Base-by-base conservation (phyloP, 2,888 invertebrate genomes). In the Pandemis corylana region DNA sequence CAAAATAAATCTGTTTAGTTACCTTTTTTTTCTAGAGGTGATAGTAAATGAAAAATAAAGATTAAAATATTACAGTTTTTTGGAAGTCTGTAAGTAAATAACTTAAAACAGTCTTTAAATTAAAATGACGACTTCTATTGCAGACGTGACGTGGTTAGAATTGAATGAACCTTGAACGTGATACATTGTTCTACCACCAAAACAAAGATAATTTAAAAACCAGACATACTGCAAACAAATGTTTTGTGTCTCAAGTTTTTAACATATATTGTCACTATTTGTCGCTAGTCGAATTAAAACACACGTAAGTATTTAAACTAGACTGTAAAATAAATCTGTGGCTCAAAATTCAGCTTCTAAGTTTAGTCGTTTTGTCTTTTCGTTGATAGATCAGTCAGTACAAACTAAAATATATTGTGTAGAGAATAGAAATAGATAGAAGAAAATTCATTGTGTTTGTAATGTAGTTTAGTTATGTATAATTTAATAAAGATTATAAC, bases 141-240 rank as follows among this genome's bases (percentile, higher is more conserved):
- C 53, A 53, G 53, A n/a, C n/a, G 7, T 15, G 53, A 53, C 53
- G 15, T 10, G 42, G 44, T 44, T 44, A 64, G 15, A 44, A 44
- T 64, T n/a, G n/a, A n/a, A n/a, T 10, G 28, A 28, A 42, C 62
- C 6, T n/a, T 42, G n/a, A 53, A 53, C n/a, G 53, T 53, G 15
- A n/a, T 53, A 51, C 56, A 72, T 72, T 68, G 72, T 72, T 46
- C 71, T 44, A 44, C 20, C 63, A 41, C 44, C 49, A 59, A 71
- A 72, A 28, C 72, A 72, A 68, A 63, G 62, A 72, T 72, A 72
- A 68, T 53, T 63, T 28, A 53, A 46, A 72, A 63, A 56, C 68
- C 42, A 36, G 51, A 61, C 49, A 41, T 44, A 46, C 42, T 72
- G 62, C 68, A 63, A 72, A 51, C 67, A n/a, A 66, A 59, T 65